Evolutionary conservation across 2,113 vertebrate species (phyloP).

Genomic region (Amphiprion percula): DNA sequence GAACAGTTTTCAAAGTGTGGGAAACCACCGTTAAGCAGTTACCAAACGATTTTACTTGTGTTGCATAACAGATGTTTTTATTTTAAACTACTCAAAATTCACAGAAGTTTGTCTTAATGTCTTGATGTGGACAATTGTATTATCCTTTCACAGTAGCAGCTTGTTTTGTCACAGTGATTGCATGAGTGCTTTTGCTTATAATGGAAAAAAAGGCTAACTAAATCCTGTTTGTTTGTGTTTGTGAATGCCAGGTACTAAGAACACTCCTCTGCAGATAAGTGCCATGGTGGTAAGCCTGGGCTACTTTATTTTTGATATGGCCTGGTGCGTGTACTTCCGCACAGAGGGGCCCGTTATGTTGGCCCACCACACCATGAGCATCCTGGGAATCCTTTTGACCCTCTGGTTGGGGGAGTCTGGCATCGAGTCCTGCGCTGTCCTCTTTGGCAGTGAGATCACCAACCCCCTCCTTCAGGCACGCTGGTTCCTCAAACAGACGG

Average conservation of each 20-base stretch:
- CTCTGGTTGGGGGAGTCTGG: slow-evolving; percentile 93
- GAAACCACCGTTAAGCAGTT: no score
- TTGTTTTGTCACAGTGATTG: background rate
- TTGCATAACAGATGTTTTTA: no score
- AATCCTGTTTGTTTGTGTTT: slow-evolving; percentile 29
- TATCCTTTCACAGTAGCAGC: no score
- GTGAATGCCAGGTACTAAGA: slow-evolving; percentile 87
- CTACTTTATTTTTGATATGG: slow-evolving; percentile 96
- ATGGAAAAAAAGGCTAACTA: background rate
- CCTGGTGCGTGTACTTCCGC: slow-evolving; percentile 94
- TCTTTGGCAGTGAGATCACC: slow-evolving; percentile 97
- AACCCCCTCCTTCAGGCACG: slow-evolving; percentile 95
- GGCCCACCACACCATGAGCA: slow-evolving; percentile 95
- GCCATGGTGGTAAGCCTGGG: slow-evolving; percentile 92
- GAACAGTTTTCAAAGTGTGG: no score
- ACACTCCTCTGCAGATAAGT: slow-evolving; percentile 91
- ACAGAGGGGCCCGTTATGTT: slow-evolving; percentile 95
- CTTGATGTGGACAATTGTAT: no score
- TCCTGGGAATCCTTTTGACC: slow-evolving; percentile 91
- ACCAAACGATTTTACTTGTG: no score
- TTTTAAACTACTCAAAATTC: no score
- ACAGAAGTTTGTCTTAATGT: no score
- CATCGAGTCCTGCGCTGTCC: slow-evolving; percentile 91
- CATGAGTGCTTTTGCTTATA: background rate
- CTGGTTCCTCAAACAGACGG: slow-evolving; percentile 95